A percentile compares a stretch with the other conserved stretches of the same genome.
These are phyloP conservation scores for Nothocercus julius DNA, from an alignment of 2,113 vertebrate genomes.

Conservation along the genomic window DNA sequence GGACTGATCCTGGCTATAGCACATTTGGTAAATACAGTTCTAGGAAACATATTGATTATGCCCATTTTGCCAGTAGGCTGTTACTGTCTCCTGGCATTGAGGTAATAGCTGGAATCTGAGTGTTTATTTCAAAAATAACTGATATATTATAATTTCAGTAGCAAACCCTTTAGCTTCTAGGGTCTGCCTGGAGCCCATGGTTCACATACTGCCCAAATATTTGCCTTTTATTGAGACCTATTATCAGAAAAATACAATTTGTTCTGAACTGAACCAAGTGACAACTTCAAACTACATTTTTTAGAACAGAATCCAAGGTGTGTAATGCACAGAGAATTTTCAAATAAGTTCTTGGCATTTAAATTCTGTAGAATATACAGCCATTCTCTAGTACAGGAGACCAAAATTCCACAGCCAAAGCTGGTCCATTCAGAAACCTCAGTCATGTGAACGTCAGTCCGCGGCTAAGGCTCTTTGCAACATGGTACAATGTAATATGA, in stretches of 20 bases:
- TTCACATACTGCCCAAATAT: background rate
- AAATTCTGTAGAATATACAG: background rate
- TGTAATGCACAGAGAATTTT: background rate
- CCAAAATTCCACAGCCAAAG: background rate
- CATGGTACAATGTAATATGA: background rate
- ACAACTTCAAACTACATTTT: background rate
- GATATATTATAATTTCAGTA: background rate
- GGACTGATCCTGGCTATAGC: background rate
- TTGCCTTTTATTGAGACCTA: background rate
- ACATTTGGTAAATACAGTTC: background rate
- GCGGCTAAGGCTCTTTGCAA: background rate
- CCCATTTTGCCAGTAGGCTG: background rate
- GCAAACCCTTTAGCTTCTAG: background rate
- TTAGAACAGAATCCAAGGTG: background rate
- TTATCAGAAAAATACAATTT: background rate
- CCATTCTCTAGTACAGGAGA: background rate
- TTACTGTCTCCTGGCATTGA: background rate
- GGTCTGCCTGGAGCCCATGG: background rate
- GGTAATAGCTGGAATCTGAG: background rate
- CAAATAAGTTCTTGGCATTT: background rate
- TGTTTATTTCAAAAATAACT: background rate
- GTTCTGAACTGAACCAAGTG: background rate
- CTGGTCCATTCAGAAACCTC: background rate
- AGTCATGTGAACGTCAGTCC: background rate
- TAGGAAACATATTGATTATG: background rate